These are phyloP conservation scores for Pyrocoelia pectoralis DNA, from an alignment of 2,888 invertebrate genomes.

Conservation along the genomic window DNA sequence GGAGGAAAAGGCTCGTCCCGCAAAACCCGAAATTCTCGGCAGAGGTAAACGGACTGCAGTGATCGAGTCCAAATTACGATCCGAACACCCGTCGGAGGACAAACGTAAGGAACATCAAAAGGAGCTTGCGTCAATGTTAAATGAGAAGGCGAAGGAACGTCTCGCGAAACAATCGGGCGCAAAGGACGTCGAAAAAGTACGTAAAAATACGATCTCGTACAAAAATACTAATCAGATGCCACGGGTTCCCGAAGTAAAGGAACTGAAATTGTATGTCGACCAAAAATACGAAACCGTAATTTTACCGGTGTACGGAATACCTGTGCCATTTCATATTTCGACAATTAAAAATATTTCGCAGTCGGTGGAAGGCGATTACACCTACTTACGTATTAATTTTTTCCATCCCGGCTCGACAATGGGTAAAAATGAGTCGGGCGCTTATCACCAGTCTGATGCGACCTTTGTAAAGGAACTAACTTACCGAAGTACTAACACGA, in stretches of 20 bases:
- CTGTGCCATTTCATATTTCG: constrained; percentile 98
- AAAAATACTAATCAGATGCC: constrained; percentile 94
- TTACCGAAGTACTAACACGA: constrained; percentile 95
- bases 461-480: constrained; percentile 99
- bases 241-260: constrained; percentile 89
- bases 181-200: constrained; percentile 86
- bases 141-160: constrained; percentile 92
- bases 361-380: constrained; percentile 98
- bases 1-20: constrained; percentile 78
- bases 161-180: constrained; percentile 87
- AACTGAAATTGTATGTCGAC: constrained; percentile 94
- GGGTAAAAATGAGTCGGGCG: constrained; percentile 90
- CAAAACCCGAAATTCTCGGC: constrained; percentile 73
- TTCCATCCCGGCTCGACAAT: constrained; percentile 98
- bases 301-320: constrained; percentile 93
- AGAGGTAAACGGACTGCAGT: constrained; percentile 87
- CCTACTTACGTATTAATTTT: constrained; percentile 97
- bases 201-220: constrained; percentile 96
- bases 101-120: constrained; percentile 97
- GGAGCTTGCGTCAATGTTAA: constrained; percentile 88
- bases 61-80: constrained; percentile 90
- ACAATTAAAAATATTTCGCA: constrained; percentile 99
- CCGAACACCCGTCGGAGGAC: constrained; percentile 95
- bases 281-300: constrained; percentile 98
- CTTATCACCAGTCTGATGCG: constrained; percentile 93